Conservation (phyloP, 2,888 invertebrate species). For the Diarsia rubi region DNA sequence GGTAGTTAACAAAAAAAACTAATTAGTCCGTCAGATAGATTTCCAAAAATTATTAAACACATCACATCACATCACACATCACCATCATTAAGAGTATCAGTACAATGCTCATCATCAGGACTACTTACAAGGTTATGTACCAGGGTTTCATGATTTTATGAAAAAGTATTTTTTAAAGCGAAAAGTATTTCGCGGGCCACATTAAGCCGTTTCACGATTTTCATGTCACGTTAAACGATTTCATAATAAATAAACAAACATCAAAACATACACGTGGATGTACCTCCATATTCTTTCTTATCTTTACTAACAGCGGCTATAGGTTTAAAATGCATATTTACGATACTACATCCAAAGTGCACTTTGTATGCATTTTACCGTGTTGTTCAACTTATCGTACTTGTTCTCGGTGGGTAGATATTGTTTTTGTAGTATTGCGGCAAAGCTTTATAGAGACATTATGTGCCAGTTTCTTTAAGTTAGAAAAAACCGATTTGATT, state of each 20-base stretch:
- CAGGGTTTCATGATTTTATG: background rate
- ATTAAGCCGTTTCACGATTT: background rate
- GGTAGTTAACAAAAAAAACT: no score
- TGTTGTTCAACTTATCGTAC: constrained; percentile 55
- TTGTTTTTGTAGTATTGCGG: constrained; percentile 51
- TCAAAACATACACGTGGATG: constrained; percentile 3
- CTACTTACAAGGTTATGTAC: no score
- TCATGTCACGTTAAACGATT: background rate
- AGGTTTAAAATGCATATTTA: constrained; percentile 49
- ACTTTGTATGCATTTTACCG: constrained; percentile 63
- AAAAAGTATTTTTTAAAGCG: background rate
- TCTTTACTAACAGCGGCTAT: constrained; percentile 7
- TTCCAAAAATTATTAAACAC: no score
- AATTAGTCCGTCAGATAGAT: no score
- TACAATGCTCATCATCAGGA: background rate
- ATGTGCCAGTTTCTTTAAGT: constrained; percentile 27
- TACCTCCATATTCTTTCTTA: background rate
- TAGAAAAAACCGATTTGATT: constrained; percentile 4
- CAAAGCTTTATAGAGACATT: constrained; percentile 45
- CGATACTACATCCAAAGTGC: constrained; percentile 52
- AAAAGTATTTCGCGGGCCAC: background rate
- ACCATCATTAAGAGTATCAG: background rate
- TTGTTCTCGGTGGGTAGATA: constrained; percentile 60
- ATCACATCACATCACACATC: no score
- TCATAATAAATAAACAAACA: background rate